phyloP scores from a whole-genome alignment of 1,140 invertebrate genomes.

The Leptopilina clavipes region DNA sequence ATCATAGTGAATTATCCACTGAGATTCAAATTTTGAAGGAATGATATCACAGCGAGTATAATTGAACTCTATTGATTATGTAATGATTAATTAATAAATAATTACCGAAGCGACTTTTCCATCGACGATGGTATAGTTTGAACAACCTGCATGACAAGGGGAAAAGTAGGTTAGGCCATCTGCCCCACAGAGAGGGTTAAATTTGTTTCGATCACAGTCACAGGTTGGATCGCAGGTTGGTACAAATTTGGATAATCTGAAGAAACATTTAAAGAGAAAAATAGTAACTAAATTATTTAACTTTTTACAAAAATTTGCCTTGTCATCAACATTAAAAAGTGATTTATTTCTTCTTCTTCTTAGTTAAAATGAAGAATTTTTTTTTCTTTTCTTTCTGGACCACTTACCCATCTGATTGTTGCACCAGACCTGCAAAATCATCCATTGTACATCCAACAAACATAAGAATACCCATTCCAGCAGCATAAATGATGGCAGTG shows the following conservation, averaged over 20 bases:
- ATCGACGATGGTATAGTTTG: slow-evolving; percentile 77
- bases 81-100: background rate
- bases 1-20: too few relatives aligned
- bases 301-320: too few relatives aligned
- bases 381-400: background rate
- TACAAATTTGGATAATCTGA: slow-evolving; percentile 73
- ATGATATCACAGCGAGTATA: too few relatives aligned
- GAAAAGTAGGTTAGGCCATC: slow-evolving; percentile 90
- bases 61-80: too few relatives aligned
- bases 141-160: slow-evolving; percentile 91
- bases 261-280: slow-evolving; percentile 34
- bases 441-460: slow-evolving; percentile 92
- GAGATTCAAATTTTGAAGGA: too few relatives aligned
- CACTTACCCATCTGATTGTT: slow-evolving; percentile 69
- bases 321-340: background rate
- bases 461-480: slow-evolving; percentile 91
- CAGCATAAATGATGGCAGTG: slow-evolving; percentile 89
- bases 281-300: too few relatives aligned
- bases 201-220: slow-evolving; percentile 83
- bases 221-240: slow-evolving; percentile 82
- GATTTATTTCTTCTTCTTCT: background rate
- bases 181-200: slow-evolving; percentile 87
- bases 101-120: slow-evolving; percentile 78
- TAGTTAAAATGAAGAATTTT: background rate
- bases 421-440: slow-evolving; percentile 83